Base-by-base conservation (phyloP, 2,888 invertebrate genomes). In the Lasioglossum oenotherae region DNA sequence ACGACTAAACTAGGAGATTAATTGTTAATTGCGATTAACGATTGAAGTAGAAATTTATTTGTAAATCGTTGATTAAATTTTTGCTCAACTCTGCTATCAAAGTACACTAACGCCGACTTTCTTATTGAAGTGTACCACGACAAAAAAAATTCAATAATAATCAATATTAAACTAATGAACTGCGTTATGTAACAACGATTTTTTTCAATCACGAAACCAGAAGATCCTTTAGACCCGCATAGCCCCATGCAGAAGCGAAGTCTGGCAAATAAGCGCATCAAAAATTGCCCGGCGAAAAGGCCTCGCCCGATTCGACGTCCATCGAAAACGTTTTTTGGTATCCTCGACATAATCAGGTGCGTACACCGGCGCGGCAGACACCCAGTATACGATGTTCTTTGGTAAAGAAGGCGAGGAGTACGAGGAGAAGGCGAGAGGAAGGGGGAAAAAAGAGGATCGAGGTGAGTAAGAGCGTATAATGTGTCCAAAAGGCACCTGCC, bases 401-500 rank as follows among this genome's bases (percentile, higher is more conserved):
- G 69, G 60, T 12, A 27, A 64, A 35, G 1, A 23, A 72, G 77
- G 81, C 83, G 73, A 80, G 72, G 83, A 78, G 53, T 46, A 44
- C 14, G 57, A 27, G 41, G 73, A 57, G 85, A 60, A 53, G 38
- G 60, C 8, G 69, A 23, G 35, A 64, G 14, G 27, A 31, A 19
- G 49, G 75, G 67, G 81, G 80, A 74, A 74, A 78, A 88, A 81
- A 84, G 83, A 49, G 41, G 76, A 79, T 60, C 74, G 76, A 91
- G 92, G 91, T 88, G 92, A 92, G 92, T 92, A 92, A 93, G 92
- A 94, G 93, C 92, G 93, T 94, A 93, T 94, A 94, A 94, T 93
- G 92, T 92, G 93, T 93, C 93, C 92, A 94, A 94, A 93, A 94
- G 92, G 93, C 95, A 95, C 94, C 94, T 95, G 95, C 94, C 92